phyloP scores from a whole-genome alignment of 2,888 invertebrate genomes.

The Chydorus sphaericus region DNA sequence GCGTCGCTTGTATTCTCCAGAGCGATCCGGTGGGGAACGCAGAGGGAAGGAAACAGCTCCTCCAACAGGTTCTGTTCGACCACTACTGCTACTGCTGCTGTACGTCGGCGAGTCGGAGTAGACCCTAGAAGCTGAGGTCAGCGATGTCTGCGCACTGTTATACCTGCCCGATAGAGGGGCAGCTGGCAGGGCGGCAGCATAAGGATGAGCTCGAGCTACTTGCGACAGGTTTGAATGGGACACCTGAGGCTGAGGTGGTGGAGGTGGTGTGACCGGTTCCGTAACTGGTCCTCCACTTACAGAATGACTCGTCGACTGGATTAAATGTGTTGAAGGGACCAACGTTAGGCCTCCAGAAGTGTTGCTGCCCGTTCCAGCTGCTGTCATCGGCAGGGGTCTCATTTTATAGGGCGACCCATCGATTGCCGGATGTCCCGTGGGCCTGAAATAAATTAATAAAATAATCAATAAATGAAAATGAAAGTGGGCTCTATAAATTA shows the following conservation, averaged over 20 bases:
- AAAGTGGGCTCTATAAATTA: neutral
- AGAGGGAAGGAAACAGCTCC: constrained; percentile 8
- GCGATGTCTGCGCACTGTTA: neutral
- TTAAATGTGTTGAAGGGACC: constrained; percentile 3
- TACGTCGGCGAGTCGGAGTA: neutral
- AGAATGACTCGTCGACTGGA: constrained; percentile 4
- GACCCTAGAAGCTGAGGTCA: neutral
- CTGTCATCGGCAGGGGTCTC: neutral
- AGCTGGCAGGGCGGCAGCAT: constrained; percentile 1
- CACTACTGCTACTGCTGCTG: neutral
- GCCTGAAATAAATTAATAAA: neutral
- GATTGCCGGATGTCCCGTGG: neutral
- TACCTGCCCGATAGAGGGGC: neutral
- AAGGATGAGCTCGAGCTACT: constrained; percentile 5
- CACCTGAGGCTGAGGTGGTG: constrained; percentile 2
- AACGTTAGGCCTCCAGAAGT: neutral
- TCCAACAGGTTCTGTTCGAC: neutral
- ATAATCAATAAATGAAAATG: neutral
- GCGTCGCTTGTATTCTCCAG: constrained; percentile 6
- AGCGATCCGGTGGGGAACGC: constrained; percentile 13
- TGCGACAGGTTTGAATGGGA: constrained; percentile 10
- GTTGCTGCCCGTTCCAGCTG: neutral
- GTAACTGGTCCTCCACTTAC: neutral
- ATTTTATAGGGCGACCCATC: constrained; percentile 10
- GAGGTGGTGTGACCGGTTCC: constrained; percentile 7